These are phyloP conservation scores for Imbricaverruca yamaguchii DNA, from an alignment of 2,888 invertebrate species.

Conservation along the genomic window DNA sequence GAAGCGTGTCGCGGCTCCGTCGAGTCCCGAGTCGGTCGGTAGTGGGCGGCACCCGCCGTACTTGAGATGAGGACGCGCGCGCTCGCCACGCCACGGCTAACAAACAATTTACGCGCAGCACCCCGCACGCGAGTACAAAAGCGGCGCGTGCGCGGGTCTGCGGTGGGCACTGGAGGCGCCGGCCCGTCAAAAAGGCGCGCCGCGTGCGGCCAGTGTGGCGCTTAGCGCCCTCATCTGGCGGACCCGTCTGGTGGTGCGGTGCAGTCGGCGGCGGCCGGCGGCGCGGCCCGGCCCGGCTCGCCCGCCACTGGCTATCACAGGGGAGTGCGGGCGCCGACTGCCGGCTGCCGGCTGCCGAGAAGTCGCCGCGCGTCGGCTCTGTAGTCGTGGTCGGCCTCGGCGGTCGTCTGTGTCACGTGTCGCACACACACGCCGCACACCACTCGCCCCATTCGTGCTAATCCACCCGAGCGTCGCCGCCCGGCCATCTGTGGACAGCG, in stretches of 20 bases:
- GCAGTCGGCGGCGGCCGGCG: no score
- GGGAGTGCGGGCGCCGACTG: no score
- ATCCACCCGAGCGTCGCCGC: not conserved
- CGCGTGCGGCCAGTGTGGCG: no score
- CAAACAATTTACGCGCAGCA: not conserved
- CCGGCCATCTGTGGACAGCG: slow-evolving; percentile 10
- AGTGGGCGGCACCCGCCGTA: not conserved
- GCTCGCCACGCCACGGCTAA: not conserved
- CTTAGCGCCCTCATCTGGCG: no score
- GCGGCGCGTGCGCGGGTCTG: no score
- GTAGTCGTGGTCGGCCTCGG: not conserved
- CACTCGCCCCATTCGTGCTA: not conserved
- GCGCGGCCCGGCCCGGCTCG: no score
- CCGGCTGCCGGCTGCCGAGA: no score
- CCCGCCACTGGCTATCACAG: no score
- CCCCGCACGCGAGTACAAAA: not conserved
- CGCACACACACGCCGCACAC: not conserved
- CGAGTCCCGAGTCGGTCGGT: not conserved
- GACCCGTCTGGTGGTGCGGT: no score
- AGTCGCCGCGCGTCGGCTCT: not conserved
- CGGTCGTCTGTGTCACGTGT: not conserved
- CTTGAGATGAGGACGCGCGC: not conserved
- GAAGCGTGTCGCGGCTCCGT: not conserved
- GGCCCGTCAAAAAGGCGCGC: no score
- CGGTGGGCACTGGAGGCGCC: no score